Evolutionary conservation across 2,113 vertebrate genomes (phyloP).

Genomic region (Ovibos moschatus): DNA sequence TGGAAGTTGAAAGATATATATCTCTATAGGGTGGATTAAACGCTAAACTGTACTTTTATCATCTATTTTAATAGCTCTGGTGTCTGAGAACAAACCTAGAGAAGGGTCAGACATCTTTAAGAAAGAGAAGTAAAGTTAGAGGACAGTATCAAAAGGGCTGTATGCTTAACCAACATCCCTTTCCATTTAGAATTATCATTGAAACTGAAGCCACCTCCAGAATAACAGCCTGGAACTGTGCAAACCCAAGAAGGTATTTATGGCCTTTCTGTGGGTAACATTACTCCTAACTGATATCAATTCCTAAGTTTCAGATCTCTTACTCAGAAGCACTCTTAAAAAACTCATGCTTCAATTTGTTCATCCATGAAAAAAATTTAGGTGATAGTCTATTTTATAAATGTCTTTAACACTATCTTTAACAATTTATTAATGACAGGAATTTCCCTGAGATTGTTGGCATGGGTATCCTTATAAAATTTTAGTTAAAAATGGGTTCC

Average conservation of each 20-base stretch:
- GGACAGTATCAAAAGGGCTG: background rate
- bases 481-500: slow-evolving; percentile 11
- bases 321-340: background rate
- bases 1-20: background rate
- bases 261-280: background rate
- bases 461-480: background rate
- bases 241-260: background rate
- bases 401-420: background rate
- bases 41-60: background rate
- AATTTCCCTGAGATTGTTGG: slow-evolving; percentile 5
- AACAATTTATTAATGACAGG: background rate
- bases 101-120: background rate
- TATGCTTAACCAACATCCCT: background rate
- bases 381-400: background rate
- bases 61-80: background rate
- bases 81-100: background rate
- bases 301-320: background rate
- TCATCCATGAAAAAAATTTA: slow-evolving; percentile 3
- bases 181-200: slow-evolving; percentile 41
- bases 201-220: slow-evolving; percentile 38
- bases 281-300: background rate
- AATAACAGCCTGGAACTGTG: background rate
- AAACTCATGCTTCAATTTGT: background rate
- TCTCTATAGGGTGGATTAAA: background rate
- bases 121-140: background rate